A percentile compares a stretch with the other conserved stretches of the same genome.
Evolutionary conservation across 2,113 vertebrate species (phyloP).

Genomic region (Osmerus eperlanus): DNA sequence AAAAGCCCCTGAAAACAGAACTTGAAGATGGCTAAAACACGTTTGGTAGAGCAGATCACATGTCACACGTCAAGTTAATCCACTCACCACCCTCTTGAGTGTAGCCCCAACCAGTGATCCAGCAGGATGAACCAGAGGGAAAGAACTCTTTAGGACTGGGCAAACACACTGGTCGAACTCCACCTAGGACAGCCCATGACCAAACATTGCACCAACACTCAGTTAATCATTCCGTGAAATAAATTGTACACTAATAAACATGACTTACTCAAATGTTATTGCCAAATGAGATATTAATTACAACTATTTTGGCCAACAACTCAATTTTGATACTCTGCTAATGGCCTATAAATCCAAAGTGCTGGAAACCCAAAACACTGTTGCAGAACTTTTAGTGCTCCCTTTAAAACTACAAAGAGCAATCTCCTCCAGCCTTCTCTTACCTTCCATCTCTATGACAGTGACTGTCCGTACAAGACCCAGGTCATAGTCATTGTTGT

Average conservation of each 20-base stretch:
- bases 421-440: not conserved
- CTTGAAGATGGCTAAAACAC: not conserved
- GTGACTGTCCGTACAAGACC: constrained; percentile 68
- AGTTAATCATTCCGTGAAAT: not conserved
- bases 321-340: not conserved
- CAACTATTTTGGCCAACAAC: not conserved
- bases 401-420: too few relatives aligned
- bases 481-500: constrained; percentile 73
- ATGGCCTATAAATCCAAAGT: too few relatives aligned
- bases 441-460: constrained; percentile 64
- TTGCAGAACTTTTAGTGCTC: too few relatives aligned
- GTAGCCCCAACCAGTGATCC: constrained; percentile 77
- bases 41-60: not conserved
- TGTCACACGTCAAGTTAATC: not conserved
- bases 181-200: constrained; percentile 43
- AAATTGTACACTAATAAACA: constrained; percentile 2
- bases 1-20: too few relatives aligned
- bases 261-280: not conserved
- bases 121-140: constrained; percentile 60
- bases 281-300: not conserved
- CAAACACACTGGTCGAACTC: constrained; percentile 70
- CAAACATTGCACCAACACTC: not conserved
- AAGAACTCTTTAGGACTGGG: constrained; percentile 62
- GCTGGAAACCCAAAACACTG: too few relatives aligned
- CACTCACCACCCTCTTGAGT: constrained; percentile 63